Evolutionary conservation across 2,113 vertebrate species (phyloP).

Genomic region (Mirza zaza): DNA sequence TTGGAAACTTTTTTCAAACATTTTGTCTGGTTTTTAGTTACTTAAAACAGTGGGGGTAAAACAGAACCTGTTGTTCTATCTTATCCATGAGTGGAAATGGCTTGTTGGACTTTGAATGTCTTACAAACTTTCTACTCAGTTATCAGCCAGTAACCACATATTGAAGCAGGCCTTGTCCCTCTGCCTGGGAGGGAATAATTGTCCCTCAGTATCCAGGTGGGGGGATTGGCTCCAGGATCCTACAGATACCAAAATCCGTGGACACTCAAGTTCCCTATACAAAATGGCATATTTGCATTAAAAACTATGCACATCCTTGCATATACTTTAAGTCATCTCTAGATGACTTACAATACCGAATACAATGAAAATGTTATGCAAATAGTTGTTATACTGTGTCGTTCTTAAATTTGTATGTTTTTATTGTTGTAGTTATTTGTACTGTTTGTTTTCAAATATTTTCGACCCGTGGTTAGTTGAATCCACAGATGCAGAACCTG

Average conservation of each 20-base stretch:
- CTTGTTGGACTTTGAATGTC: not conserved
- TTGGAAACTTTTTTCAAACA: not conserved
- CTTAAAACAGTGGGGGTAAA: not conserved
- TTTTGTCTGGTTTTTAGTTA: not conserved
- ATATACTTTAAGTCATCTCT: not conserved
- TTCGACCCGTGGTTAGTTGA: not conserved
- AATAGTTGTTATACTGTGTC: not conserved
- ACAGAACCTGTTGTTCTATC: not conserved
- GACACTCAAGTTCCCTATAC: not conserved
- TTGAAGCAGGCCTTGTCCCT: not conserved
- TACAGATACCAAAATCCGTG: not conserved
- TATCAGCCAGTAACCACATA: not conserved
- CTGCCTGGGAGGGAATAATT: not conserved
- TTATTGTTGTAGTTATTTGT: not conserved
- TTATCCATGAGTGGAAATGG: not conserved
- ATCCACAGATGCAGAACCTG: not conserved
- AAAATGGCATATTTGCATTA: not conserved
- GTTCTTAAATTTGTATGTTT: not conserved
- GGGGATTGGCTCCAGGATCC: not conserved
- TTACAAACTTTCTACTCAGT: not conserved
- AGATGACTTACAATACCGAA: not conserved
- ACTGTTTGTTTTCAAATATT: not conserved
- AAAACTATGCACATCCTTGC: not conserved
- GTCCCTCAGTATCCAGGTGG: not conserved
- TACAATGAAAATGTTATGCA: not conserved